A percentile compares a stretch with the other conserved stretches of the same genome.
Evolutionary conservation across 2,113 vertebrate species (phyloP).

Genomic region (Cyanistes caeruleus): DNA sequence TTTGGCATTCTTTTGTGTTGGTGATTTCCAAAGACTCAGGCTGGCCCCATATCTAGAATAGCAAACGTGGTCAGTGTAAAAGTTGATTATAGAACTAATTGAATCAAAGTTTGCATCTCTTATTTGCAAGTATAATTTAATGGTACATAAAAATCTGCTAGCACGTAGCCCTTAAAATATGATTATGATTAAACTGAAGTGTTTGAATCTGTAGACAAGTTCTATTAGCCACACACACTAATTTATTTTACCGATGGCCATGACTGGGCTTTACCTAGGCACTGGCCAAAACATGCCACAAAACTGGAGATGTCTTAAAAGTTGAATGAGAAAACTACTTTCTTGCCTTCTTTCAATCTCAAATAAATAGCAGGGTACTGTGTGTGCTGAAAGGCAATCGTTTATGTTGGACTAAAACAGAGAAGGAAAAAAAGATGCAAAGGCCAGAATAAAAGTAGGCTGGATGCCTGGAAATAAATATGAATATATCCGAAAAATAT

Average conservation of each 20-base stretch:
- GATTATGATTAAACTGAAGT: not conserved
- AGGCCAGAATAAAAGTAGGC: constrained; percentile 73
- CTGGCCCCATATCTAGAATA: constrained; percentile 29
- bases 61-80: constrained; percentile 34
- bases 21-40: not conserved
- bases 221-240: not conserved
- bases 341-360: constrained; percentile 69
- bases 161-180: not conserved
- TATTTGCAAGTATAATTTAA: constrained; percentile 61
- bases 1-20: not conserved
- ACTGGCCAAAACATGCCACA: constrained; percentile 49
- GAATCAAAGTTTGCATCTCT: constrained; percentile 36
- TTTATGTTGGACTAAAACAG: constrained; percentile 73
- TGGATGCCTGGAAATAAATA: constrained; percentile 73
- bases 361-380: constrained; percentile 72
- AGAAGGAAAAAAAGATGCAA: constrained; percentile 65
- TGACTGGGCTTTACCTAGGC: constrained; percentile 62
- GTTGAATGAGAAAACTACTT: constrained; percentile 70
- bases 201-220: constrained; percentile 25
- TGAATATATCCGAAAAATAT: constrained; percentile 56
- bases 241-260: constrained; percentile 3
- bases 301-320: constrained; percentile 63
- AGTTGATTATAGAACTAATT: constrained; percentile 42
- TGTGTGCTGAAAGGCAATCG: constrained; percentile 71
- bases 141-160: constrained; percentile 40